Evolutionary conservation across 1,140 invertebrate genomes (phyloP), one percentile per base, ranked within the genome.

Genomic region (Neodiprion virginianus): DNA sequence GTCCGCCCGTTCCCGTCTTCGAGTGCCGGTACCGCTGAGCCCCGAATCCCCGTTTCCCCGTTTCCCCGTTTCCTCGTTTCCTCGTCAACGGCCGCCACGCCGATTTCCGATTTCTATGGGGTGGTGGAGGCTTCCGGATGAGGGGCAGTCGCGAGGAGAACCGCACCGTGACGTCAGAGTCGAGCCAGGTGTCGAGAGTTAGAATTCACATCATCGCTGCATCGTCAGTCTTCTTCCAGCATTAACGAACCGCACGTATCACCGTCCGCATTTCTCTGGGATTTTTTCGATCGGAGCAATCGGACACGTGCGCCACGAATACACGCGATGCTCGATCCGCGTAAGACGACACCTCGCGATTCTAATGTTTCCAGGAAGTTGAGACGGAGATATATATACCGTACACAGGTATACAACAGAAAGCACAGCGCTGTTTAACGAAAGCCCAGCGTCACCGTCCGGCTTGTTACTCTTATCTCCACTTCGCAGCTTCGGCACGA

Each of bases 121-220:
- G 74, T 40, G 69, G 67, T 73, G 75, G 74, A 77, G 77, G 80
- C 79, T 81, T 78, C 82, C 65, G 75, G 67, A 71, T 75, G 76
- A 14, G 69, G 72, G 40, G 40, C 67, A 76, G 80, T 79, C 40
- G 69, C 61, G 49, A n/a, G 11, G 53, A 49, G 17, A 72, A 72
- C 48, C 76, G 77, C 77, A 78, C 80, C 79, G 78, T 77, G 79
- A 81, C 79, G 81, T 78, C 71, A 78, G 76, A 76, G 75, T 74
- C 77, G 71, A 74, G 79, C 67, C 74, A 74, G 74, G 79, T 78
- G 79, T 80, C 69, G 78, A 40, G 11, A 61, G n/a, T 61, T 61
- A 61, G 7, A 61, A 61, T 61, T 40, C 28, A 40, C 28, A 40
- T 40, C 28, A 40, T 40, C 28, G 28, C 28, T 40, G 28, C 28